Percentiles rank a stretch among this genome's conserved stretches.
These are phyloP conservation scores for Chromoteleia sp. DNA, from an alignment of 2,888 invertebrate genomes.

Conservation along the genomic window DNA sequence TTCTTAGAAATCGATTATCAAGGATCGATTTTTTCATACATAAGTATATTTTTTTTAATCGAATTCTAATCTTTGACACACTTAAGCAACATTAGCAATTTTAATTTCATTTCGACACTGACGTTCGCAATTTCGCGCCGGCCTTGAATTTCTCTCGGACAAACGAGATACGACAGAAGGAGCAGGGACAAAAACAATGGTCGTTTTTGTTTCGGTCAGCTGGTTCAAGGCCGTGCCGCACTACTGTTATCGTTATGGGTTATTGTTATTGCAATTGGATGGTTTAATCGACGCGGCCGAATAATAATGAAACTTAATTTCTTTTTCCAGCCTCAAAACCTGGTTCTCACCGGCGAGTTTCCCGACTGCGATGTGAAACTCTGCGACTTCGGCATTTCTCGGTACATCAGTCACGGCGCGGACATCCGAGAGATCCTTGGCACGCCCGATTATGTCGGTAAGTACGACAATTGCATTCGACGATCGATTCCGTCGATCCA, in stretches of 20 bases:
- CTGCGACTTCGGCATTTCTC: slow-evolving; percentile 97
- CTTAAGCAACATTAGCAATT: background rate
- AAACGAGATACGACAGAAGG: slow-evolving; percentile 3
- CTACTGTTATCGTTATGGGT: slow-evolving; percentile 38
- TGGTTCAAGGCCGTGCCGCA: slow-evolving; percentile 52
- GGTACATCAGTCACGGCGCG: slow-evolving; percentile 95
- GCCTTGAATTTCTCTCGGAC: slow-evolving; percentile 44
- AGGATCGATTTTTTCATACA: no score
- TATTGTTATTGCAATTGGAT: slow-evolving; percentile 24
- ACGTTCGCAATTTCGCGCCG: slow-evolving; percentile 7
- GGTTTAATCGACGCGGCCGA: slow-evolving; percentile 43
- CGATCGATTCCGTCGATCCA: slow-evolving; percentile 11
- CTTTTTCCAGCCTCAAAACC: slow-evolving; percentile 93
- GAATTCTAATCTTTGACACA: background rate
- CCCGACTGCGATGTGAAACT: slow-evolving; percentile 93
- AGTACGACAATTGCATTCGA: slow-evolving; percentile 84
- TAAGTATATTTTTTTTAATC: no score
- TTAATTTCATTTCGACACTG: slow-evolving; percentile 7
- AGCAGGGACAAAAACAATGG: slow-evolving; percentile 39
- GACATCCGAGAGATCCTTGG: slow-evolving; percentile 98
- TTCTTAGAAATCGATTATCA: background rate
- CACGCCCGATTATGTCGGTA: slow-evolving; percentile 97
- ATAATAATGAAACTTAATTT: slow-evolving; percentile 66
- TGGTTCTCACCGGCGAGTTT: slow-evolving; percentile 92
- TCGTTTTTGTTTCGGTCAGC: slow-evolving; percentile 52